Evolutionary conservation across 2,888 invertebrate species (phyloP), one percentile per base, ranked within the genome.

Genomic region (Elegia similella): DNA sequence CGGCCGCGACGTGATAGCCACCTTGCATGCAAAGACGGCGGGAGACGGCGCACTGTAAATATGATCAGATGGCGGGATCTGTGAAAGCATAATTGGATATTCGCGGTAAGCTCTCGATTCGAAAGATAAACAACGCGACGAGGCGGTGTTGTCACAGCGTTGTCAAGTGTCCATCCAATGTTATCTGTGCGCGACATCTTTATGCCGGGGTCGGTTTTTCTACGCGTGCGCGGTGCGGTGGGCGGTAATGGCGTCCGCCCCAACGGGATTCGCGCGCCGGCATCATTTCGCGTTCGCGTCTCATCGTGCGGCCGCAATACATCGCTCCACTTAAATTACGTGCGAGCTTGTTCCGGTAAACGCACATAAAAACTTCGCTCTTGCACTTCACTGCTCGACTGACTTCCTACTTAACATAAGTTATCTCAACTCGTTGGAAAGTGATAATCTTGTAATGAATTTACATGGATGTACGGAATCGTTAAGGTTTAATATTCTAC

Each of bases 201-300:
- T 78, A 82, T 82, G 70, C 75, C 63, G 75, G 77, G 82, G 82
- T 86, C 82, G 80, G 82, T 87, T 88, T 89, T 88, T 87, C 75
- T 83, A 75, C 82, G 84, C 82, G 81, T 84, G 84, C 82, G 84
- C 82, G 72, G 72, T 83, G 83, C 80, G 77, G 85, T 88, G 87
- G 89, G 88, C 88, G 86, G 86, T 87, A 86, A 88, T 88, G 76
- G 86, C 81, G 87, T 85, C 87, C 86, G 82, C 77, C 80, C 80
- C 86, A 89, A 89, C 89, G 89, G 89, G 86, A 88, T 87, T 83
- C 76, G 78, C 82, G 83, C 81, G 78, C 79, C 83, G 85, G 81
- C 89, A 87, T 86, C 86, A 82, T 86, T 88, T 88, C 83, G 84
- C 85, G 85, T 88, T 88, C 83, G 84, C 85, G 85, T 86, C 87